These are phyloP conservation scores for Cosmorhoe ocellata DNA, from an alignment of 2,888 invertebrate species.

Conservation along the genomic window DNA sequence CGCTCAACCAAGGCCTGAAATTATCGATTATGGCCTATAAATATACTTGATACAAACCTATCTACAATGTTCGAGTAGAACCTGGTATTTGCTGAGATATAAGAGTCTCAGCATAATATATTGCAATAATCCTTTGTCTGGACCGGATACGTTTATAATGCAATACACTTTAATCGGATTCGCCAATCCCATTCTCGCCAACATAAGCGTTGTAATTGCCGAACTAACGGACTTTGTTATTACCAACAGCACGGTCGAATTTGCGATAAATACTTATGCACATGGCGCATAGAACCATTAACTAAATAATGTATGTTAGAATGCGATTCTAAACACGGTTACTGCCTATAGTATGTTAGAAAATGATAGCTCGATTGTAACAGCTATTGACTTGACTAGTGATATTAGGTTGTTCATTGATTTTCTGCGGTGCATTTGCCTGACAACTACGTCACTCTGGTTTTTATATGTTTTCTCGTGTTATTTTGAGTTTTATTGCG, in stretches of 20 bases:
- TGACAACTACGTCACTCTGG: too few relatives aligned
- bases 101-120: conserved; percentile 31
- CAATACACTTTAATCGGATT: conserved; percentile 49
- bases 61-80: too few relatives aligned
- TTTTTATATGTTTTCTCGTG: too few relatives aligned
- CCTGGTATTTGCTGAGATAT: too few relatives aligned
- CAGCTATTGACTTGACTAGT: neutral
- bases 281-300: conserved; percentile 21
- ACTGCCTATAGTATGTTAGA: conserved; percentile 7
- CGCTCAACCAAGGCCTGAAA: too few relatives aligned
- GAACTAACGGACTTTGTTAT: conserved; percentile 34
- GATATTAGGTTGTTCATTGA: neutral
- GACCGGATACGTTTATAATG: conserved; percentile 35
- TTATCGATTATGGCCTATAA: too few relatives aligned
- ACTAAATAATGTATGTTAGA: conserved; percentile 30
- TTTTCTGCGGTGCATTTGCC: too few relatives aligned
- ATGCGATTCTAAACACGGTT: conserved; percentile 10
- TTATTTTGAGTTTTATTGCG: too few relatives aligned
- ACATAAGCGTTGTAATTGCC: conserved; percentile 33
- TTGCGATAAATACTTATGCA: conserved; percentile 29
- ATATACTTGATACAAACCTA: too few relatives aligned
- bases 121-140: conserved; percentile 53
- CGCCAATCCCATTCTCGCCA: conserved; percentile 24
- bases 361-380: conserved; percentile 1
- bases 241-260: conserved; percentile 32